These are phyloP conservation scores for Heterotilapia buettikoferi DNA, from an alignment of 2,113 vertebrate species.

Conservation along the genomic window DNA sequence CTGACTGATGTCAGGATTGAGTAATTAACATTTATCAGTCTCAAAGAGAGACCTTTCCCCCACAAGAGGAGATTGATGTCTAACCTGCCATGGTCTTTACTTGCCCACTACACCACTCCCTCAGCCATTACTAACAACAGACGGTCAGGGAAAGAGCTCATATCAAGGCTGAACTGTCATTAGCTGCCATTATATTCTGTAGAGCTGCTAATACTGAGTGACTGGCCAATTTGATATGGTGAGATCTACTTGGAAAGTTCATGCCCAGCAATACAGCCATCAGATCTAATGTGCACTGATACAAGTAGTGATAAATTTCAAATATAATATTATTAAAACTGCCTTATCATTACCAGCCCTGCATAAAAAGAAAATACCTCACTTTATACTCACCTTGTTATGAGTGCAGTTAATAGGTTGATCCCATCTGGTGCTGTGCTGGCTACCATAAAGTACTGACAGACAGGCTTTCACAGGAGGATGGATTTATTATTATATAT, in stretches of 20 bases:
- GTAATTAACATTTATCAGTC: conserved; percentile 78
- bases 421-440: background rate
- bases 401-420: background rate
- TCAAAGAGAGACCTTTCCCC: conserved; percentile 66
- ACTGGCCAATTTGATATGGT: background rate
- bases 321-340: background rate
- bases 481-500: background rate
- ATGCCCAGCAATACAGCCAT: background rate
- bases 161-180: conserved; percentile 43
- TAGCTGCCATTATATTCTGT: conserved; percentile 27
- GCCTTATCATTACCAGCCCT: background rate
- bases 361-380: background rate
- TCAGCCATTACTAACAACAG: conserved; percentile 55
- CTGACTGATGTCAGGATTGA: conserved; percentile 56
- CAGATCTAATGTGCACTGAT: background rate
- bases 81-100: conserved; percentile 54
- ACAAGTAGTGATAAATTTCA: background rate
- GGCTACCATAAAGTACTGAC: background rate
- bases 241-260: conserved; percentile 15
- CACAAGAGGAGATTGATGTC: conserved; percentile 44
- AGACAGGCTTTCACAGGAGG: background rate
- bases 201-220: conserved; percentile 15
- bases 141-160: conserved; percentile 15
- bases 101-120: conserved; percentile 21
- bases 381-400: background rate